These are phyloP conservation scores for Formica selysi DNA, from an alignment of 1,140 invertebrate genomes.

Conservation along the genomic window DNA sequence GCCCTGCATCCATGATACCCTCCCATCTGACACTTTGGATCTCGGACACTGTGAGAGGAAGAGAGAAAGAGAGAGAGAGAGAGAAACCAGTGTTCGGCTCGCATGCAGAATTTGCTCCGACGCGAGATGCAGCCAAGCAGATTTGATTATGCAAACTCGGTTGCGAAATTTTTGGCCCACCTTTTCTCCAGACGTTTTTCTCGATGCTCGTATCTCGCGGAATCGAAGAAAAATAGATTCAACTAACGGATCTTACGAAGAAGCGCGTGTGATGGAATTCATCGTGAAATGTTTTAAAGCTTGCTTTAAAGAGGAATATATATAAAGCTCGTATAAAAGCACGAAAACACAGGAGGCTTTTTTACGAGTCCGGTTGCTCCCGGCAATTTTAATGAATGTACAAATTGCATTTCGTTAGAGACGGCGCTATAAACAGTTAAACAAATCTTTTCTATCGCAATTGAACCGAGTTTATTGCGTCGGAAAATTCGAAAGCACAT, in stretches of 20 bases:
- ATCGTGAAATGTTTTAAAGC: conserved; percentile 18
- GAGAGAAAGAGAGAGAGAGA: neutral
- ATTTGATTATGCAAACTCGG: conserved; percentile 51
- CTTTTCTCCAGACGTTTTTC: conserved; percentile 14
- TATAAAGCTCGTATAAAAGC: neutral
- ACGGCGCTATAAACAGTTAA: conserved; percentile 26
- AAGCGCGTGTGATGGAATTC: conserved; percentile 1
- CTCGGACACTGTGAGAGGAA: neutral
- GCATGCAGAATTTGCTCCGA: conserved; percentile 33
- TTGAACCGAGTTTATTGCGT: conserved; percentile 9
- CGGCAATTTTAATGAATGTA: conserved; percentile 27
- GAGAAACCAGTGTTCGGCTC: neutral
- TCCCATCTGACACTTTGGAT: conserved; percentile 50
- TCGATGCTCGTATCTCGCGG: neutral
- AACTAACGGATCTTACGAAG: conserved; percentile 10
- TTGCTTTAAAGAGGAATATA: neutral
- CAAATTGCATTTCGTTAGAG: conserved; percentile 35
- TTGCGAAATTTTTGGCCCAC: conserved; percentile 31
- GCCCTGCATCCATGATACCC: conserved; percentile 40
- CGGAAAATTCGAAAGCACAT: conserved; percentile 9
- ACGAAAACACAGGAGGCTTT: neutral
- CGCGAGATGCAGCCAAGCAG: conserved; percentile 19
- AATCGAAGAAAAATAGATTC: conserved; percentile 50
- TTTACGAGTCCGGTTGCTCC: neutral
- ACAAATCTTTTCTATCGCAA: neutral